phyloP scores from a whole-genome alignment of 2,888 invertebrate species.

The Acanthococcus lagerstroemiae region DNA sequence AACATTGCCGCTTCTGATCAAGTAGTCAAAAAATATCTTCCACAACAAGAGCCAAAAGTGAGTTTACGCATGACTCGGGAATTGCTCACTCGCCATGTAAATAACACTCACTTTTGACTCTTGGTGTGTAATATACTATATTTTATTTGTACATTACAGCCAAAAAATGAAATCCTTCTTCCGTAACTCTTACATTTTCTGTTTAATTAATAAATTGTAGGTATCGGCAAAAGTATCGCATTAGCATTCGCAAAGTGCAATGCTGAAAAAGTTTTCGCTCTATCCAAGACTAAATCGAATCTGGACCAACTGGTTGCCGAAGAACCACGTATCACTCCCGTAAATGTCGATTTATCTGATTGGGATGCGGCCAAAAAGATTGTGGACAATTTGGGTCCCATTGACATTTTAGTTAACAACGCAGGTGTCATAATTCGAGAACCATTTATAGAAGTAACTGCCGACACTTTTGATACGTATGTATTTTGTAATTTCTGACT shows the following conservation, averaged over 20 bases:
- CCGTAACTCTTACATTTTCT: too few relatives aligned
- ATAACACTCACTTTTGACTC: too few relatives aligned
- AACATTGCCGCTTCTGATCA: too few relatives aligned
- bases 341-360: constrained; percentile 62
- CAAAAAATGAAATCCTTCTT: too few relatives aligned
- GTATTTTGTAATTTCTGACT: too few relatives aligned
- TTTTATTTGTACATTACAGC: too few relatives aligned
- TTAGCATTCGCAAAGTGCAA: constrained; percentile 17
- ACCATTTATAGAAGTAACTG: constrained; percentile 57
- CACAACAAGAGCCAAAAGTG: too few relatives aligned
- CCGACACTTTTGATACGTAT: constrained; percentile 62
- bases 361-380: constrained; percentile 63
- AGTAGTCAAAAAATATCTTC: too few relatives aligned
- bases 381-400: constrained; percentile 49
- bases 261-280: constrained; percentile 19
- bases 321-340: constrained; percentile 46
- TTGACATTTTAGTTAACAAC: constrained; percentile 82
- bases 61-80: too few relatives aligned
- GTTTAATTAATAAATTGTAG: too few relatives aligned
- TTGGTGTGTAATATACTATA: too few relatives aligned
- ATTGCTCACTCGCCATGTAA: too few relatives aligned
- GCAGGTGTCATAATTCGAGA: constrained; percentile 64
- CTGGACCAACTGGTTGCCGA: constrained; percentile 14
- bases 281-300: constrained; percentile 17
- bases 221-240: constrained; percentile 10